Evolutionary conservation across 1,140 invertebrate species (phyloP), one percentile per base, ranked within the genome.

Genomic region (Triops longicaudatus): DNA sequence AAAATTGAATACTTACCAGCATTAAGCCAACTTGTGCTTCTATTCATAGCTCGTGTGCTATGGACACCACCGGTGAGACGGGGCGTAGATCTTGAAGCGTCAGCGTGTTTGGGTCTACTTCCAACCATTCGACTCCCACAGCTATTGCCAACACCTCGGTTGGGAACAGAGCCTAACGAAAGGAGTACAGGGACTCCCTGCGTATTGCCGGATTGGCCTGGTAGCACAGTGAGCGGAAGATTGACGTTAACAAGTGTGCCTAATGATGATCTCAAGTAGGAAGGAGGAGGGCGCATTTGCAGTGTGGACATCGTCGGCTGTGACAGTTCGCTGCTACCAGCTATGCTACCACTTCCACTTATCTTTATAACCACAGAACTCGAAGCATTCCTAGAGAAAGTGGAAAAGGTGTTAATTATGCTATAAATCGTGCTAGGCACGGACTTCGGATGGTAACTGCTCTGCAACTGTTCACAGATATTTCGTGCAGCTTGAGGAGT

Each of bases 21-120:
- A 84, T 92, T 91, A 9, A 92, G 84, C 22, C 90, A 84, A 0
- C 90, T 92, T 88, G 92, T 91, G 82, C 90, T 91, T 42, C 90
- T 83, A 76, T 83, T 83, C 17, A 80, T 79, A 14, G 89, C 87
- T 6, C 79, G 77, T 22, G 82, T 71, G 72, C 81, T 43, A 9
- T 37, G 44, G 9, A 75, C 44, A 11, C 26, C 75, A 10, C 37
- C 26, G 37, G 77, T 71, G 11, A 72, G 78, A 72, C 26, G 63
- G 6, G 22, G 77, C 43, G 76, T 79, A 73, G 50, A 79, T 74
- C 41, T 76, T 74, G 44, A 78, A 75, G 27, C 79, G 89, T 89
- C 81, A 90, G 89, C 74, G 90, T 83, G 41, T 89, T 84, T 7
- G 71, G 79, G 76, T 89, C 90, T 2, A 90, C 91, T 81, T 89